Base-by-base conservation (phyloP, 2,113 vertebrate genomes). In the Cyprinodon variegatus region DNA sequence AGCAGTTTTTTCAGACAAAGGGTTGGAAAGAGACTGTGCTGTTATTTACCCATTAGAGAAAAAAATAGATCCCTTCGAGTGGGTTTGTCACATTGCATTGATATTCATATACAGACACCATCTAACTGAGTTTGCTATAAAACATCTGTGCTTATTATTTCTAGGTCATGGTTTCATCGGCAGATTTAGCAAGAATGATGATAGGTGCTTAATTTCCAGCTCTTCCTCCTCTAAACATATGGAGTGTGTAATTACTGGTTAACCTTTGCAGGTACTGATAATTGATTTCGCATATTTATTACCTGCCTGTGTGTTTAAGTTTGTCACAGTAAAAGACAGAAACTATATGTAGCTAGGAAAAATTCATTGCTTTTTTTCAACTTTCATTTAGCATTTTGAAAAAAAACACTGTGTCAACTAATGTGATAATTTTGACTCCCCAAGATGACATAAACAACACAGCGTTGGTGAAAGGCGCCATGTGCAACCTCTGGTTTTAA, bases 191-290 rank as follows among this genome's bases (percentile, higher is more conserved):
- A 20, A 37, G 15, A 80, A 79, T 85, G 70, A 83, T 83, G 71
- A 75, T 76, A 68, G 63, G 65, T 22, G 45, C 63, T 76, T 70
- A 40, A 36, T 72, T 86, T 76, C 65, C 61, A 75, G 50, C 0
- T 0, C 57, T 61, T 84, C 74, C 50, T 71, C 79, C 63, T 43
- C 74, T 80, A 85, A 89, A 80, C 83, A 88, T 89, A 90, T 83
- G 88, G 88, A 76, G 73, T 73, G 77, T 84, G 81, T 90, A 85
- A 92, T 93, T 81, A 88, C 80, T 81, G 80, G 65, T 89, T 89
- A 92, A 90, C 89, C 89, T 91, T 80, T 50, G 76, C 68, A 83
- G 81, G 86, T 88, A 75, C 64, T 59, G 43, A 77, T 59, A 68
- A 88, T 87, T 79, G 78, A 89, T 83, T 74, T 70, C 76, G 67